Evolutionary conservation across 2,797 vertebrate species (phyloP).

Genomic region (Morelia viridis): DNA sequence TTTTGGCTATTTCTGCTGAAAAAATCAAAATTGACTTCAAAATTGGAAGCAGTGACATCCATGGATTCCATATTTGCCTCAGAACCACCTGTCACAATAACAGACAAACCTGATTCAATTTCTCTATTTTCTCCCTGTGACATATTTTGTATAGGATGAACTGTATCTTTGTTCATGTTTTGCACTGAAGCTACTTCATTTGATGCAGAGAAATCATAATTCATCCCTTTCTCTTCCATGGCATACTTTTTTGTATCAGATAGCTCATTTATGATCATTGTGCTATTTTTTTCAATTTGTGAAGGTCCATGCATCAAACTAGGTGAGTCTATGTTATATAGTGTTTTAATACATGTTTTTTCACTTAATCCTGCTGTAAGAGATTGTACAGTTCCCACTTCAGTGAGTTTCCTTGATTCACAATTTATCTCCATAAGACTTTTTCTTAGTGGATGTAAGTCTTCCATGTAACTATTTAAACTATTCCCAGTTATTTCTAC

Average conservation of each 20-base stretch:
- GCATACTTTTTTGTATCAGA: background rate
- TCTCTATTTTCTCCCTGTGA: background rate
- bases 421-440: background rate
- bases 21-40: background rate
- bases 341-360: background rate
- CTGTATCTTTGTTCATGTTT: background rate
- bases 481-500: background rate
- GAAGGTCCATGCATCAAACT: slow-evolving; percentile 30
- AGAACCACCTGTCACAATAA: background rate
- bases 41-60: background rate
- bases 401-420: background rate
- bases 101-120: background rate
- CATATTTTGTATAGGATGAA: background rate
- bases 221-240: background rate
- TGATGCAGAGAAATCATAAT: background rate
- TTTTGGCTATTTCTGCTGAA: background rate
- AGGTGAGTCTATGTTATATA: slow-evolving; percentile 22
- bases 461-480: background rate
- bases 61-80: background rate
- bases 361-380: slow-evolving; percentile 29
- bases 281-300: slow-evolving; percentile 38
- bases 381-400: background rate
- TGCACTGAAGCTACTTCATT: background rate
- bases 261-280: background rate
- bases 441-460: background rate